Evolutionary conservation across 35 echinoderm and acorn worm genomes (phyloP), one percentile per base, ranked within the genome.

Genomic region (Apostichopus californicus): DNA sequence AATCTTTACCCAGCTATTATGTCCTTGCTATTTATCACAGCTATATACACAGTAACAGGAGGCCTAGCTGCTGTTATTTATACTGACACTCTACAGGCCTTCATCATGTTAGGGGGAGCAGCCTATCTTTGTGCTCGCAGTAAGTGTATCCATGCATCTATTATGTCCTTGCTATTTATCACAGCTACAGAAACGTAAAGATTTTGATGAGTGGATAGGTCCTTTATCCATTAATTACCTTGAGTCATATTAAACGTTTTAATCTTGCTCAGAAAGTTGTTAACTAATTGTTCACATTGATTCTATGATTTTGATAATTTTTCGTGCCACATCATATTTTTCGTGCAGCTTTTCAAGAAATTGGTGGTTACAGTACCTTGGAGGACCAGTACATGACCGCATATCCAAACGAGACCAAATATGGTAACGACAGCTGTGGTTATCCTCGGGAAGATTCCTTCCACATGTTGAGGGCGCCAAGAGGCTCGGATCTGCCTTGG

Each of bases 401-500:
- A 1, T 86, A 93, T 28, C 80, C 97, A 6, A 95, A 94, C 20
- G 97, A 90, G 54, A 96, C 95, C 0, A 14, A 77, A 55, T 88
- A 93, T 25, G 56, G 71, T 5, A 96, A 94, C 60, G 89, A 93
- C 61, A 81, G 80, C 28, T 98, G 97, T 46, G 97, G 97, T 11
- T 73, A 93, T 10, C 95, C 97, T 5, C 65, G 88, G 22, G 92
- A 94, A 54, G 93, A 98, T 93, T 94, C 95, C 18, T 98, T 98
- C 68, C 18, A 87, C 13, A 92, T 98, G 91, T 23, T 96, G 57
- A 94, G 97, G 22, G 93, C 88, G 5, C 93, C 95, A 2, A 52
- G 86, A 15, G 94, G 92, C 54, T 90, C 89, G 18, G 95, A 98
- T 77, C 70, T 98, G 20, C 97, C 97, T 7, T 98, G 97, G 97